Percentiles rank a stretch among this genome's conserved stretches.
phyloP scores from a whole-genome alignment of 2,888 invertebrate genomes.

The Ochropacha duplaris region DNA sequence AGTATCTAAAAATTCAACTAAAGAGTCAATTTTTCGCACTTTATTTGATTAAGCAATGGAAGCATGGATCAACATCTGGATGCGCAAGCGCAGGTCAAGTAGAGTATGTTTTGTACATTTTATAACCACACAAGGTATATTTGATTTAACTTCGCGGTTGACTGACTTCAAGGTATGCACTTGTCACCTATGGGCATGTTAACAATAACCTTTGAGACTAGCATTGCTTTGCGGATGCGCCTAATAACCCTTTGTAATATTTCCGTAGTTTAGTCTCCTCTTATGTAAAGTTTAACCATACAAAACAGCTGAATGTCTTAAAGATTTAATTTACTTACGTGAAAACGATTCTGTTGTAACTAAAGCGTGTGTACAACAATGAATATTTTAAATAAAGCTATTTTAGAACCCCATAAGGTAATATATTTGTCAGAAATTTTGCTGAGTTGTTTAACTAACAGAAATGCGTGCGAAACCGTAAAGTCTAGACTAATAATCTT shows the following conservation, averaged over 20 bases:
- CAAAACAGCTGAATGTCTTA: too few species aligned
- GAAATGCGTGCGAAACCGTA: background rate
- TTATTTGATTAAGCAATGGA: background rate
- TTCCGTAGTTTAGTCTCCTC: too few species aligned
- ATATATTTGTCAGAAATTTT: background rate
- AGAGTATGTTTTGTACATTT: conserved; percentile 4
- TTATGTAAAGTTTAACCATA: too few species aligned
- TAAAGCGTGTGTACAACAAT: background rate
- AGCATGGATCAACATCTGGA: background rate
- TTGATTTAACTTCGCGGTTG: conserved; percentile 11
- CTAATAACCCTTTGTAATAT: too few species aligned
- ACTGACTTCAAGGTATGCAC: conserved; percentile 17
- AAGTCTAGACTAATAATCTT: background rate
- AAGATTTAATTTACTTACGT: background rate
- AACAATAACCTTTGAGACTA: background rate
- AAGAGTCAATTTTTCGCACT: background rate
- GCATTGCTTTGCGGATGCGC: background rate
- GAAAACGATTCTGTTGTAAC: background rate
- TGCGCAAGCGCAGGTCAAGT: background rate
- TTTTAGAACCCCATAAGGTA: background rate
- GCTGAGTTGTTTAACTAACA: background rate
- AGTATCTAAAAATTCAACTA: background rate
- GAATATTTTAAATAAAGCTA: background rate
- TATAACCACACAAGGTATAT: conserved; percentile 8
- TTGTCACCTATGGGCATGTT: background rate